These are phyloP conservation scores for Crotalus viridis DNA, from an alignment of 2,113 vertebrate species.

Conservation along the genomic window DNA sequence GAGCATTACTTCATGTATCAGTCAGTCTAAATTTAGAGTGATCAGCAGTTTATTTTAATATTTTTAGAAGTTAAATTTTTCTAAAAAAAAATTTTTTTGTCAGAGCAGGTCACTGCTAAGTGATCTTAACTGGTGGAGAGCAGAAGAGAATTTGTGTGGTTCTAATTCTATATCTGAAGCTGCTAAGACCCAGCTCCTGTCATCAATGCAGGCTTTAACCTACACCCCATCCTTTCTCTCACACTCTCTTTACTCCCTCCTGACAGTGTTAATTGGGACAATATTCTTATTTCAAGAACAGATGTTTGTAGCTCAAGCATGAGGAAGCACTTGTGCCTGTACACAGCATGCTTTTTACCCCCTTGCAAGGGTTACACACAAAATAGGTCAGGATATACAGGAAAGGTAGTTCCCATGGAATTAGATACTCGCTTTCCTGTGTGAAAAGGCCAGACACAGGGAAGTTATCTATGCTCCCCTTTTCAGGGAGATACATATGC, in stretches of 20 bases:
- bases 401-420: conserved; percentile 19
- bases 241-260: background rate
- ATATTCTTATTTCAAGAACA: conserved; percentile 7
- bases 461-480: background rate
- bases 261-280: conserved; percentile 12
- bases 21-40: conserved; percentile 51
- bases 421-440: background rate
- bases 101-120: conserved; percentile 45
- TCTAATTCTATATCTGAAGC: background rate
- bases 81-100: conserved; percentile 30
- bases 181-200: conserved; percentile 1
- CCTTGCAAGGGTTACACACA: background rate
- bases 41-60: conserved; percentile 47
- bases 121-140: conserved; percentile 41
- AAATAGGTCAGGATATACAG: background rate
- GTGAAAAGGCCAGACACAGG: background rate
- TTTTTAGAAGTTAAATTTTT: conserved; percentile 27
- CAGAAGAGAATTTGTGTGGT: background rate
- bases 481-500: background rate
- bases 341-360: background rate
- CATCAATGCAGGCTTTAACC: background rate
- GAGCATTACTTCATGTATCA: conserved; percentile 54
- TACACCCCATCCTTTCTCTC: background rate
- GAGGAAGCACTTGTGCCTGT: conserved; percentile 15
- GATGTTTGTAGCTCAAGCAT: conserved; percentile 12